Evolutionary conservation across 2,888 invertebrate genomes (phyloP), one percentile per base, ranked within the genome.

Genomic region (Agonum fuliginosum): DNA sequence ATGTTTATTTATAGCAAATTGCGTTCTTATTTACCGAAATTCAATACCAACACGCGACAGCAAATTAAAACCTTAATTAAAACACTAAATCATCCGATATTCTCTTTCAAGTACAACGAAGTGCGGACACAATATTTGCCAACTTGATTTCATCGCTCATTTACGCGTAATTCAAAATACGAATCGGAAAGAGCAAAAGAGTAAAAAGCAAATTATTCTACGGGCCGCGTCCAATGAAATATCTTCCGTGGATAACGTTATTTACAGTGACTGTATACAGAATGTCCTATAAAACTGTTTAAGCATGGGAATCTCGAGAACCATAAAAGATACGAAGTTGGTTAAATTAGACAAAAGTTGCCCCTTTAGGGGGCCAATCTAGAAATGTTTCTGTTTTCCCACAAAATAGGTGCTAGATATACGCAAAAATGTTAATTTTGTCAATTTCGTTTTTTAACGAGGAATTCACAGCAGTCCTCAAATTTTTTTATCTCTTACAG

Each of bases 241-340:
- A 77, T 77, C 20, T 70, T 27, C 77, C 77, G 58, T 70, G 37
- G 10, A 70, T 77, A 77, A n/a, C n/a, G n/a, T n/a, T n/a, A n/a
- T n/a, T n/a, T n/a, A n/a, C n/a, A n/a, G n/a, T n/a, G n/a, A n/a
- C n/a, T n/a, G n/a, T n/a, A n/a, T n/a, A n/a, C n/a, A n/a, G n/a
- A n/a, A n/a, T n/a, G n/a, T n/a, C n/a, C n/a, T n/a, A n/a, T n/a
- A n/a, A n/a, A n/a, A n/a, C n/a, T n/a, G n/a, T n/a, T n/a, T n/a
- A n/a, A n/a, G n/a, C n/a, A n/a, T n/a, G n/a, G n/a, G n/a, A n/a
- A n/a, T n/a, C n/a, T n/a, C n/a, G n/a, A n/a, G n/a, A n/a, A n/a
- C n/a, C n/a, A n/a, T n/a, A n/a, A n/a, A n/a, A n/a, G n/a, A n/a
- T n/a, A n/a, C n/a, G n/a, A n/a, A n/a, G n/a, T n/a, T n/a, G n/a